Evolutionary conservation across 2,797 vertebrate genomes (phyloP).

Genomic region (Hypotaenidia okinawae): DNA sequence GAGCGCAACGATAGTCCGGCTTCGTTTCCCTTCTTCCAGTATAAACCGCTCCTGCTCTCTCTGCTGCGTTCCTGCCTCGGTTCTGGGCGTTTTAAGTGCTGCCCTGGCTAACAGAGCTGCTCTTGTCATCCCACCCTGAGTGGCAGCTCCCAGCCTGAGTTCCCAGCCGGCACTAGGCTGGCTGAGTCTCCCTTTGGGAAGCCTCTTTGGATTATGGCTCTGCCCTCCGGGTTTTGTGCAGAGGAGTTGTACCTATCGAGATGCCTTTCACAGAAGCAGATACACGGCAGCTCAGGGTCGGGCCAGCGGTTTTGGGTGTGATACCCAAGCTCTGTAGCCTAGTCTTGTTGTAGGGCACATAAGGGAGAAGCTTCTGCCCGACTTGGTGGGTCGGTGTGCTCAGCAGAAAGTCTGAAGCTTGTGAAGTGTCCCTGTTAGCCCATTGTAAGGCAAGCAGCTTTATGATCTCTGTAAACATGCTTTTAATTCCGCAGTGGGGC

Average conservation of each 20-base stretch:
- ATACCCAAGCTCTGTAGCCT: too few relatives aligned
- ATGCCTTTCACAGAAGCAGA: not conserved
- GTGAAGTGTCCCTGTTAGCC: not conserved
- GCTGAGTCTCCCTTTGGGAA: too few relatives aligned
- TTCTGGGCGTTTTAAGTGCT: not conserved
- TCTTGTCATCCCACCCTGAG: not conserved
- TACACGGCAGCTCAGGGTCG: not conserved
- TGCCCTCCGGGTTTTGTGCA: not conserved
- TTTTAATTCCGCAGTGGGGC: not conserved
- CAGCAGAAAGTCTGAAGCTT: not conserved
- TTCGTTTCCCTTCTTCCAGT: too few relatives aligned
- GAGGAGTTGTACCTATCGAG: not conserved
- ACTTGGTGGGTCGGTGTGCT: not conserved
- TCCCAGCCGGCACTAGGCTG: not conserved
- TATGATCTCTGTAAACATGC: not conserved
- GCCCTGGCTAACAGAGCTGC: not conserved
- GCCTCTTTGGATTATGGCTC: not conserved
- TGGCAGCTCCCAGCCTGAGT: not conserved
- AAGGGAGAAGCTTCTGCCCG: not conserved
- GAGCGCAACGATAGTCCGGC: accelerated
- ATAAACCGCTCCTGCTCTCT: not conserved
- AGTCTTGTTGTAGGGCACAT: not conserved
- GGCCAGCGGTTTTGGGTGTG: not conserved
- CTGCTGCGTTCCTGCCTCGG: not conserved
- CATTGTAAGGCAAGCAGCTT: not conserved